Base-by-base conservation (phyloP, 2,797 vertebrate species). In the Diglossa cyanea region DNA sequence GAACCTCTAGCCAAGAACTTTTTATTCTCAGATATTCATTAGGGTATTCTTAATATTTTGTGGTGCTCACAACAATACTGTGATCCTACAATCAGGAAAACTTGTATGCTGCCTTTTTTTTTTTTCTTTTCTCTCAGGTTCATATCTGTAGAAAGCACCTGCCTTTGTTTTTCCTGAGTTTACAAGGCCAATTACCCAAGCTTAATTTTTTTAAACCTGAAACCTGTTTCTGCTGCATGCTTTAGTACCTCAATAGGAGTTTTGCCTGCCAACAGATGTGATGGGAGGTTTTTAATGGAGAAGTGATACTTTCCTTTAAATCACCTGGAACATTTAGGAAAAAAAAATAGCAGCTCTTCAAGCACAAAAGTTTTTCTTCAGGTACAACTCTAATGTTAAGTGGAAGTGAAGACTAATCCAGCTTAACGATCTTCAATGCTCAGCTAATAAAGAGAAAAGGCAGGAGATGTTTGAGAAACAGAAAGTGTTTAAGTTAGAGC, bases 1-100 rank as follows among this genome's bases (percentile, higher is more conserved):
- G 23, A 70, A n/a, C 4, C 4, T 44, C 2, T 26, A 21, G 18
- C 21, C 2, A 7, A 2, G 2, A 8, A 5, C 2, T 44, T 84
- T 67, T 57, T 74, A 35, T 37, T 86, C 23, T 39, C 18, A 39
- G 16, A 51, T 28, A 23, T 33, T 33, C 18, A 7, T 73, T 3
- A 1, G 16, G 13, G 4, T 24, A 55, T 88, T 63, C 24, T 66
- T 19, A 66, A 30, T 3, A 1, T 51, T 58, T 77, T 47, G 3
- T 19, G 10, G 8, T 67, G 5, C 3, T 77, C 1, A 3, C 5
- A 61, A 23, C 17, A 13, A 13, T 16, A 14, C 31, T 13, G 6
- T 28, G 14, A 17, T 62, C 26, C 12, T 26, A 47, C 7, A 54
- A 25, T 20, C 16, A 44, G n/a, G 5, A 61, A 92, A 72, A 24